Evolutionary conservation across 2,888 invertebrate genomes (phyloP).

Genomic region (Agrochola macilenta): DNA sequence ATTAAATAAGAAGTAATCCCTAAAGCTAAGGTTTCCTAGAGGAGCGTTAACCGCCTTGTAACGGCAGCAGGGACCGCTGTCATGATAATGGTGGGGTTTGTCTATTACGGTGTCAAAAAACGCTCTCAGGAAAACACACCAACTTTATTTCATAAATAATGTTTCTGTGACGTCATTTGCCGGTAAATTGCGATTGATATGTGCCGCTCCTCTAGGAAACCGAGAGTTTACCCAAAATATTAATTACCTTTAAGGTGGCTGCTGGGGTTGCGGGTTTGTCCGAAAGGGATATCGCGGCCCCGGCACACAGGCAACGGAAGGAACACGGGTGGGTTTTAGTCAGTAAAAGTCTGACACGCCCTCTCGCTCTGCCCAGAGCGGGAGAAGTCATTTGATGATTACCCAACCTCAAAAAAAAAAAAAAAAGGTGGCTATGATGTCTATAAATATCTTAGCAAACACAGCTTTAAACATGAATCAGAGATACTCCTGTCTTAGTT

Average conservation of each 20-base stretch:
- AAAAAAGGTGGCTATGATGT: not conserved
- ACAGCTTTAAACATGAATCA: conserved; percentile 34
- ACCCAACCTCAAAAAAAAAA: no score
- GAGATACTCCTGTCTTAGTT: conserved; percentile 53
- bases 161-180: not conserved
- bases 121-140: no score
- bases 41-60: not conserved
- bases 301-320: no score
- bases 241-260: not conserved
- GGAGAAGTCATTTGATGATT: no score
- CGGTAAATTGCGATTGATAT: not conserved
- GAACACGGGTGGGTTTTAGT: no score
- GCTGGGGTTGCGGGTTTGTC: no score
- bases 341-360: no score
- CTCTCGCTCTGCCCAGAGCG: no score
- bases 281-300: no score
- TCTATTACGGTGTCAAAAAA: no score
- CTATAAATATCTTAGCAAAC: conserved; percentile 17
- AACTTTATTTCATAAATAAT: not conserved
- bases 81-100: not conserved
- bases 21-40: not conserved
- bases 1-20: not conserved
- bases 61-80: not conserved
- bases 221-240: not conserved
- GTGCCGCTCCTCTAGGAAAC: not conserved